Percentiles rank a stretch among this genome's conserved stretches.
Conservation (phyloP, 2,113 vertebrate species). For the mouse (Mus musculus) region GRCm39 chr4:32612001-32612500, state of each 20-base stretch:
- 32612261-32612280: background rate
- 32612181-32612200: background rate
- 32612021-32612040: background rate
- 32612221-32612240: no score
- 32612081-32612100: background rate
- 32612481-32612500: background rate
- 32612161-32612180: background rate
- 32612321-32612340: background rate
- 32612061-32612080: background rate
- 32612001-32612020: background rate
- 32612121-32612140: background rate
- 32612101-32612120: background rate
- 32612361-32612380: background rate
- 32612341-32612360: no score
- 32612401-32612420: background rate
- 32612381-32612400: background rate
- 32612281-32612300: background rate
- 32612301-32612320: background rate
- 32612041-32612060: background rate
- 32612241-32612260: background rate
- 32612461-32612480: background rate
- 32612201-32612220: no score
- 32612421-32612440: background rate
- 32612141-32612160: background rate
- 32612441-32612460: background rate